Percentiles rank a stretch among this genome's conserved stretches.
Evolutionary conservation across 2,113 vertebrate species (phyloP).

Genomic region (Tretioscincus oriximinensis): DNA sequence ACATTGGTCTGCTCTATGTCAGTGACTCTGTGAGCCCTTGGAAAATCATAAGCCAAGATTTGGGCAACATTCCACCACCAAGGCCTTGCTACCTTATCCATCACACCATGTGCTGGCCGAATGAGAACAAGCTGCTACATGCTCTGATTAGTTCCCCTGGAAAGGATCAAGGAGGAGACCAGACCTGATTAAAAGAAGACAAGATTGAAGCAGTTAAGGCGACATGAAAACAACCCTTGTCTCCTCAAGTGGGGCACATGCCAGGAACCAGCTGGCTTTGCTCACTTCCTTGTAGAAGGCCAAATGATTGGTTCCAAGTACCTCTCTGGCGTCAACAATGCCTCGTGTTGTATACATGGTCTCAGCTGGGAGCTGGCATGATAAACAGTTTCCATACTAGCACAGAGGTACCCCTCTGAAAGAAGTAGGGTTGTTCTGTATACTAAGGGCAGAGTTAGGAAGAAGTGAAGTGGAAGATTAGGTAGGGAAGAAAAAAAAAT

Average conservation of each 20-base stretch:
- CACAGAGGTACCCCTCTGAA: neutral
- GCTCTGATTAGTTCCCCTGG: neutral
- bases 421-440: neutral
- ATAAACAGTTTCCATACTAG: neutral
- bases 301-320: neutral
- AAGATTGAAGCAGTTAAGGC: constrained; percentile 3
- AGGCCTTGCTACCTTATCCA: neutral
- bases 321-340: neutral
- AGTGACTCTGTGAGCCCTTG: neutral
- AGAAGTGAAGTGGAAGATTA: neutral
- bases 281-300: constrained; percentile 5
- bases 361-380: neutral
- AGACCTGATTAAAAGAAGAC: constrained; percentile 1
- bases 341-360: neutral
- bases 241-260: neutral
- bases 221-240: constrained; percentile 22
- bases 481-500: neutral
- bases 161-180: constrained; percentile 3
- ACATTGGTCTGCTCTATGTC: neutral
- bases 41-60: neutral
- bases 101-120: neutral
- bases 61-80: neutral
- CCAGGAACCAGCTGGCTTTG: neutral
- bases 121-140: neutral
- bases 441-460: neutral